Evolutionary conservation across 2,888 invertebrate genomes (phyloP), one percentile per base, ranked within the genome.

Genomic region (Pachymerium ferrugineum): DNA sequence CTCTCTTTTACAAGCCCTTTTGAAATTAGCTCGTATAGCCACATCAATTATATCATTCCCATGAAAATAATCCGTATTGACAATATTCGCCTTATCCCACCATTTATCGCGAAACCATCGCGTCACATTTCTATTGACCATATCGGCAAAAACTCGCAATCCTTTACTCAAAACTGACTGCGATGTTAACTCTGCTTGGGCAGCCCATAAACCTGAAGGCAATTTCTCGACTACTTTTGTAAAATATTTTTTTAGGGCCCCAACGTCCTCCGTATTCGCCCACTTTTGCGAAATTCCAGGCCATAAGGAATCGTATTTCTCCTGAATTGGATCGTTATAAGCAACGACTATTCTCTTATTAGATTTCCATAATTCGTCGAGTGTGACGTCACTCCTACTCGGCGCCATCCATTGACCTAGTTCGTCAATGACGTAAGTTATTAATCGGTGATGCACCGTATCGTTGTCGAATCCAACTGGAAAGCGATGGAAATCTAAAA

Each of bases 401-500:
- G 86, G 85, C 77, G 88, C 84, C 75, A 88, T 81, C 76, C 86
- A 86, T 0, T 85, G 84, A 0, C 86, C 86, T 22, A 89, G 82
- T 79, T 88, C 87, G 31, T 84, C 80, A 75, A 85, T 83, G 1
- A 89, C 80, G 69, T 87, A 81, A 42, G 85, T 82, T 14, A 87
- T 81, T 0, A 89, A 81, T 14, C 86, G 85, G 8, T 82, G 81
- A 79, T 89, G 89, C 1, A 87, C 85, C 12, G 80, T 79, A 2
- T 28, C 74, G 16, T 77, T 76, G 22, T 74, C 74, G 71, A 89
- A 88, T 1, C 89, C 89, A 19, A 88, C 84, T 0, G 92, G 92
- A 82, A 93, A 92, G 75, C 92, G 88, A 79, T 93, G 92, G 68
- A 94, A 90, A 79, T 94, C 93, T 70, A 94, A 82, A 76, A 93